Conservation (phyloP, 2,888 invertebrate genomes). For the Oscheius myriophilus region DNA sequence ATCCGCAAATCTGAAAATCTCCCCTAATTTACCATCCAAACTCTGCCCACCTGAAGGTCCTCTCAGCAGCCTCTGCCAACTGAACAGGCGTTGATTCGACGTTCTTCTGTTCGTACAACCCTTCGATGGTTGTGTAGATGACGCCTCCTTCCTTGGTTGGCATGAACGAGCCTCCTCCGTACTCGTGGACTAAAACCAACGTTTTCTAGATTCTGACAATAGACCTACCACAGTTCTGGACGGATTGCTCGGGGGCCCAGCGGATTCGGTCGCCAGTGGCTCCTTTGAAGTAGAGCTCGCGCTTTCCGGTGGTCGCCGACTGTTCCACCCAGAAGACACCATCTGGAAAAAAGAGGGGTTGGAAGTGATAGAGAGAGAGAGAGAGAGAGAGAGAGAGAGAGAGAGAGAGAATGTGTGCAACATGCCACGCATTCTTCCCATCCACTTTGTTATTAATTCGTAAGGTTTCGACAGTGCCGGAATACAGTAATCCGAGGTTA, state of each 20-base stretch:
- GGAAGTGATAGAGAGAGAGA: not conserved
- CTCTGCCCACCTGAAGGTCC: conserved; percentile 29
- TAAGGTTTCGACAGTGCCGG: too few relatives aligned
- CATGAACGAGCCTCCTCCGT: conserved; percentile 72
- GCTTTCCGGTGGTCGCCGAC: conserved; percentile 50
- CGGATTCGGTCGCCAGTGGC: conserved; percentile 25
- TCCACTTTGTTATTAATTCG: too few relatives aligned
- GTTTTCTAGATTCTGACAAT: too few relatives aligned
- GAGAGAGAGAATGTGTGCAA: not conserved
- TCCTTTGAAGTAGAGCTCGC: conserved; percentile 44
- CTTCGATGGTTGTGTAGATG: conserved; percentile 46
- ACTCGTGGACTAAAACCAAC: conserved; percentile 72
- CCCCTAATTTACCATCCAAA: not conserved
- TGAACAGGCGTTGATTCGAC: conserved; percentile 31
- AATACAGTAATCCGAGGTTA: too few relatives aligned
- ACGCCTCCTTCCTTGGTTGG: conserved; percentile 66
- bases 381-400: not conserved
- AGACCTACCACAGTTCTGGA: conserved; percentile 37
- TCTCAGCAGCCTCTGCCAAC: conserved; percentile 33
- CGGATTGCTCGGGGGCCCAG: conserved; percentile 48
- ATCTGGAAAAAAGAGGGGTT: conserved; percentile 33
- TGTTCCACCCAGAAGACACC: conserved; percentile 61
- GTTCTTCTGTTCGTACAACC: conserved; percentile 39
- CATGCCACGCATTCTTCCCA: too few relatives aligned
- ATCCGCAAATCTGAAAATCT: conserved; percentile 39